These are phyloP conservation scores for Ptychodera flava DNA, from an alignment of 35 echinoderm and acorn worm species.

Conservation along the genomic window DNA sequence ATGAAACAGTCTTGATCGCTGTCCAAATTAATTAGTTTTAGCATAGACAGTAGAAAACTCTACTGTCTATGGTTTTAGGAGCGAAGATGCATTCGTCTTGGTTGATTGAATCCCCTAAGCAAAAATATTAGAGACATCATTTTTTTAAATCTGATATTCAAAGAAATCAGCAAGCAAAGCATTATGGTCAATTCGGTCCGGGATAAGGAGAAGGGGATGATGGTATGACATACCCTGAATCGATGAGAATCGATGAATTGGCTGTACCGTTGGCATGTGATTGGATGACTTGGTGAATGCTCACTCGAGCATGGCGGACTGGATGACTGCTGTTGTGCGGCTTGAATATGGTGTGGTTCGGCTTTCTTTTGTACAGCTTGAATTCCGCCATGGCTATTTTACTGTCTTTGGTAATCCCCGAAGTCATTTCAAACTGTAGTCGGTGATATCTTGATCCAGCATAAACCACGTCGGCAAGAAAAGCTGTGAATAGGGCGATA, in stretches of 20 bases:
- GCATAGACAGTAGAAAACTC: too few species aligned
- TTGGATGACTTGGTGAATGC: slow-evolving; percentile 49
- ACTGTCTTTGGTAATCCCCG: slow-evolving; percentile 53
- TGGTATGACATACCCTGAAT: slow-evolving; percentile 25
- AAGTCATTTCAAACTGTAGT: slow-evolving; percentile 60
- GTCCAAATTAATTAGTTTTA: too few species aligned
- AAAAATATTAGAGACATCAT: too few species aligned
- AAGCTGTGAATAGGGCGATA: too few species aligned
- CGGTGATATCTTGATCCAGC: slow-evolving; percentile 37
- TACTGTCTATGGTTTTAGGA: too few species aligned
- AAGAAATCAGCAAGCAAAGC: too few species aligned
- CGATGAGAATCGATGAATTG: not conserved
- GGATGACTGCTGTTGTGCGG: slow-evolving; percentile 30
- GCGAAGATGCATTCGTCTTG: too few species aligned
- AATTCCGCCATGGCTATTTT: slow-evolving; percentile 84
- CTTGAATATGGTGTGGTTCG: slow-evolving; percentile 33
- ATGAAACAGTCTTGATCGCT: too few species aligned
- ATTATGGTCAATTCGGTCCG: too few species aligned
- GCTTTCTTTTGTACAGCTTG: slow-evolving; percentile 75
- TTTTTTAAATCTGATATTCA: too few species aligned
- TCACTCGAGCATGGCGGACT: slow-evolving; percentile 33
- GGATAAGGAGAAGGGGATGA: too few species aligned
- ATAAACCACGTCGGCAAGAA: slow-evolving; percentile 42
- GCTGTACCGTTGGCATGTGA: not conserved
- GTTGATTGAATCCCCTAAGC: too few species aligned